phyloP scores from a whole-genome alignment of 2,113 vertebrate species.

The Dipodomys spectabilis region DNA sequence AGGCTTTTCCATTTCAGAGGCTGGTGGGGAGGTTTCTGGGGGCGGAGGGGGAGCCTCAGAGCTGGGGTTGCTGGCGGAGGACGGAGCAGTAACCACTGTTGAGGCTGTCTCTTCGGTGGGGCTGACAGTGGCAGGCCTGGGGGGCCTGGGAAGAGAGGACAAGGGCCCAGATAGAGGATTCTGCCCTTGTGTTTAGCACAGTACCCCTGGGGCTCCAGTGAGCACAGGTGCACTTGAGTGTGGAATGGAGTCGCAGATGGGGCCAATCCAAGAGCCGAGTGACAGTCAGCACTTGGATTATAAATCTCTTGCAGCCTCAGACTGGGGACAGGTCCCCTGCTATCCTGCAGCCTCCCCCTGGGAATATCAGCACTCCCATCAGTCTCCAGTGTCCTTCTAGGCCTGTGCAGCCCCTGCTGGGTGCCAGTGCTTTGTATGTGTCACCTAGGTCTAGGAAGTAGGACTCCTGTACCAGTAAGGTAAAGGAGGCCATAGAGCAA shows the following conservation, averaged over 20 bases:
- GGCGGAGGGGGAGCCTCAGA: constrained; percentile 60
- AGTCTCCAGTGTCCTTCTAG: background rate
- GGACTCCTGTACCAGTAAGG: background rate
- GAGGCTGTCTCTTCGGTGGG: constrained; percentile 59
- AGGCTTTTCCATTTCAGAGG: constrained; percentile 69
- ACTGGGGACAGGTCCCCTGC: no score
- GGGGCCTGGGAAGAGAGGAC: constrained; percentile 66
- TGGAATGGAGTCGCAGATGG: background rate
- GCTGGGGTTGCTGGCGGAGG: constrained; percentile 61
- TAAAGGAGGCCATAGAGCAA: background rate
- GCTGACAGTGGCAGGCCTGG: constrained; percentile 65
- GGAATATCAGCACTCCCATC: background rate
- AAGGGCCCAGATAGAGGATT: background rate
- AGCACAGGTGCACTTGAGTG: fast-evolving
- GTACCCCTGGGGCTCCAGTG: background rate
- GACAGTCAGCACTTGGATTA: fast-evolving
- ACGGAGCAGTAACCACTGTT: constrained; percentile 3
- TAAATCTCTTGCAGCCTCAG: background rate
- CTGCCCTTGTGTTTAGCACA: background rate
- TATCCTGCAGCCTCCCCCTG: background rate
- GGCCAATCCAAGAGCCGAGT: background rate
- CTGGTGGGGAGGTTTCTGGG: constrained; percentile 13
- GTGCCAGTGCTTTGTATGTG: background rate
- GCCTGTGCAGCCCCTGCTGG: background rate
- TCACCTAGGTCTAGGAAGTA: background rate